Conservation (phyloP, 2,113 vertebrate genomes). For the Rhea americana region DNA sequence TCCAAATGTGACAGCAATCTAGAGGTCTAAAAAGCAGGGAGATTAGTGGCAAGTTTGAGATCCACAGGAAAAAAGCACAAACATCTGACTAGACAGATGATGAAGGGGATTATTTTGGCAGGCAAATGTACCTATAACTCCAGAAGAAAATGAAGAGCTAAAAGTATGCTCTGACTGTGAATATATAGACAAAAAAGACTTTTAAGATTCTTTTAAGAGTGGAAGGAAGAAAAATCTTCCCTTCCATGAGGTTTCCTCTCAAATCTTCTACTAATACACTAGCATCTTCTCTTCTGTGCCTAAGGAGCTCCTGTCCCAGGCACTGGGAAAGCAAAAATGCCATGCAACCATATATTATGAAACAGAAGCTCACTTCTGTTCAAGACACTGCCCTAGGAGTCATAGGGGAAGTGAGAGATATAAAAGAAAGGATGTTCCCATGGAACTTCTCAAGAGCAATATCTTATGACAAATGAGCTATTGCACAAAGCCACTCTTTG, state of each 20-base stretch:
- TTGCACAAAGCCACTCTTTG: background rate
- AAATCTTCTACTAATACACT: background rate
- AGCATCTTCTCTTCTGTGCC: background rate
- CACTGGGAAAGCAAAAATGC: background rate
- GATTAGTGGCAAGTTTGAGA: background rate
- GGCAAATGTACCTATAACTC: background rate
- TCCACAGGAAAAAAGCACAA: background rate
- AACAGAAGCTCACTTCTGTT: background rate
- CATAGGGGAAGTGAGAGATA: background rate
- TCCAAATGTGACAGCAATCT: background rate
- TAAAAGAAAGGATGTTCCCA: background rate
- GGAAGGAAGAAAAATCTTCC: background rate
- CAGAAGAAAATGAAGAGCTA: background rate
- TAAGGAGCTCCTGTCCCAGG: background rate
- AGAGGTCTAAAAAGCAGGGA: background rate
- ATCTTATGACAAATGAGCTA: background rate
- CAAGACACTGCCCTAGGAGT: background rate
- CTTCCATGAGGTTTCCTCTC: background rate
- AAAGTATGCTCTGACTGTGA: background rate
- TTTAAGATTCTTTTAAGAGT: background rate
- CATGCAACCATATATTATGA: background rate
- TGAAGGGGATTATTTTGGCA: conserved; percentile 31
- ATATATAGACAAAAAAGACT: background rate
- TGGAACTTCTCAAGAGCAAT: background rate
- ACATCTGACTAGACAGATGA: conserved; percentile 43